Percentiles rank a stretch among this genome's conserved stretches.
These are phyloP conservation scores for Macrobrachium rosenbergii DNA, from an alignment of 1,140 invertebrate genomes.

Conservation along the genomic window DNA sequence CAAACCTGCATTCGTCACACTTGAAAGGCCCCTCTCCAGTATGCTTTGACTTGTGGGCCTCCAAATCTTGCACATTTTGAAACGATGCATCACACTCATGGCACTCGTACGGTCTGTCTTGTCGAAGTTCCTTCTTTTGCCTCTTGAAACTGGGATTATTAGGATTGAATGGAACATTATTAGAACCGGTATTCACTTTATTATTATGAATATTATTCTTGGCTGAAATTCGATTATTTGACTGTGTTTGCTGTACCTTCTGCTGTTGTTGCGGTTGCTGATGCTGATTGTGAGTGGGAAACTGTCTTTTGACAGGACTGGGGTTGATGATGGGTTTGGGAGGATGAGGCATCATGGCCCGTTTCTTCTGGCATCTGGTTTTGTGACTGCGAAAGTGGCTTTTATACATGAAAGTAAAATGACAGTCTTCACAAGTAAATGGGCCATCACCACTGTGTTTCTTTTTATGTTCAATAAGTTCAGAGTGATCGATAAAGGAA, in stretches of 20 bases:
- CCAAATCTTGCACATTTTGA: conserved; percentile 51
- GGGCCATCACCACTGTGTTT: conserved; percentile 65
- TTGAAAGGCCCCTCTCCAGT: conserved; percentile 64
- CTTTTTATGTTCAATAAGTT: conserved; percentile 62
- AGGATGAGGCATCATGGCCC: conserved; percentile 61
- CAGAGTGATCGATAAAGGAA: conserved; percentile 62
- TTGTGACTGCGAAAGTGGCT: conserved; percentile 65
- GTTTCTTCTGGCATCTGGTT: conserved; percentile 62
- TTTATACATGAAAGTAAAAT: conserved; percentile 66
- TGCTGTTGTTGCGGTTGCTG: conserved; percentile 37
- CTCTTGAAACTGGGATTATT: conserved; percentile 62
- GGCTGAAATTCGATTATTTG: conserved; percentile 25
- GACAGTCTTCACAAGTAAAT: conserved; percentile 66
- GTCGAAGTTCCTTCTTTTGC: conserved; percentile 51
- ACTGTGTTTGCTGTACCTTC: conserved; percentile 31
- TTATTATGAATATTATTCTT: conserved; percentile 10
- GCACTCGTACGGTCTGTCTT: conserved; percentile 63
- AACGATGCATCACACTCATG: conserved; percentile 65
- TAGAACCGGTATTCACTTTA: conserved; percentile 5
- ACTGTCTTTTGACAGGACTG: conserved; percentile 54
- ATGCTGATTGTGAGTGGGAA: conserved; percentile 57
- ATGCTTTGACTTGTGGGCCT: conserved; percentile 62
- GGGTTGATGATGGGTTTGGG: conserved; percentile 49
- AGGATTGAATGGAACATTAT: conserved; percentile 58
- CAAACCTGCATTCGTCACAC: conserved; percentile 62